Evolutionary conservation across 2,113 vertebrate genomes (phyloP).

Genomic region (Delphinapterus leucas): DNA sequence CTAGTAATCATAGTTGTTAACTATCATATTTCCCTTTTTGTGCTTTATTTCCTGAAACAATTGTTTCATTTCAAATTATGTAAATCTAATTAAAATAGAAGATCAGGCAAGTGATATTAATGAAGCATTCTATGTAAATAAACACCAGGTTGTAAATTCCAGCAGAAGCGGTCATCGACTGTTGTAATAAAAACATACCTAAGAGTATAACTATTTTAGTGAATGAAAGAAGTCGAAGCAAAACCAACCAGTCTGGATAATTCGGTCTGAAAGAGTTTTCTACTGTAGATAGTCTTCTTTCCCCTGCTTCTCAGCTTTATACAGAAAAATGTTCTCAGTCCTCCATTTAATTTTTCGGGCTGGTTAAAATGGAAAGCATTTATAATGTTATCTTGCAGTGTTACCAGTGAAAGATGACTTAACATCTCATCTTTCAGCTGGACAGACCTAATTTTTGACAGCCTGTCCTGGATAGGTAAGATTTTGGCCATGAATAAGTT

Average conservation of each 20-base stretch:
- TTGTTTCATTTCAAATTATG: neutral
- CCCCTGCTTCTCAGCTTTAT: neutral
- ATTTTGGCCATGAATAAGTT: neutral
- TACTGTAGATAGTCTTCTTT: neutral
- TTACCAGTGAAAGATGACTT: neutral
- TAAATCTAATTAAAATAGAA: neutral
- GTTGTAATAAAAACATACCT: neutral
- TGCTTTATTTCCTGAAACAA: neutral
- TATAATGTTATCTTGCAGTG: neutral
- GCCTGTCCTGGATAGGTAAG: neutral
- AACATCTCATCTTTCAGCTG: neutral
- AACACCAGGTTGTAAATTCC: neutral
- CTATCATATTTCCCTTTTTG: neutral
- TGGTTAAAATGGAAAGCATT: neutral
- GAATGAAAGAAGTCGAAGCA: neutral
- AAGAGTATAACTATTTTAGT: neutral
- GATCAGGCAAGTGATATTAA: neutral
- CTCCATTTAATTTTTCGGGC: neutral
- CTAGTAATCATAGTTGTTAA: neutral
- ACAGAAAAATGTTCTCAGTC: neutral
- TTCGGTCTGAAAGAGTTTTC: neutral
- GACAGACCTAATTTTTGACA: neutral
- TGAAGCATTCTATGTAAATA: neutral
- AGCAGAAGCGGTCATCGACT: neutral
- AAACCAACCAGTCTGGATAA: neutral